These are phyloP conservation scores for Spodoptera frugiperda DNA, from an alignment of 1,140 invertebrate genomes.

Conservation along the genomic window DNA sequence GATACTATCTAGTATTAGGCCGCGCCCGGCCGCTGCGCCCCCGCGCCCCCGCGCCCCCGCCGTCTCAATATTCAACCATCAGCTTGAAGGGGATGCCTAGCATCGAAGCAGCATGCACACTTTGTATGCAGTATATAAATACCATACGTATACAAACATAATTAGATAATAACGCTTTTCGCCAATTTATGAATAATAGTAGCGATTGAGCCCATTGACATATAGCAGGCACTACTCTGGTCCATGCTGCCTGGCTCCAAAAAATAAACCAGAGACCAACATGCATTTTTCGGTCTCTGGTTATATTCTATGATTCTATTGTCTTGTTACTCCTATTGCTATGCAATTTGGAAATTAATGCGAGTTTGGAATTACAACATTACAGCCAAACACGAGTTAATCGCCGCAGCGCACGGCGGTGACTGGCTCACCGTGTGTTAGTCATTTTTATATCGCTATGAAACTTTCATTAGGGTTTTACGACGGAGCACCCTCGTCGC, in stretches of 20 bases:
- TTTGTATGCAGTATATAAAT: not conserved
- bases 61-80: constrained; percentile 2
- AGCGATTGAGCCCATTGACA: too few species aligned
- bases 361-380: too few species aligned
- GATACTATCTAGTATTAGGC: constrained; percentile 21
- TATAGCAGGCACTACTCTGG: too few species aligned
- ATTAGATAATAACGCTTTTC: too few species aligned
- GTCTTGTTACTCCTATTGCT: too few species aligned
- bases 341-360: too few species aligned
- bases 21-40: not conserved
- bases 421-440: not conserved
- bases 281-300: too few species aligned
- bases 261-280: too few species aligned
- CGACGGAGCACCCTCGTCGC: constrained; percentile 12
- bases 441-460: constrained; percentile 43
- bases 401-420: not conserved
- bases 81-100: not conserved
- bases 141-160: too few species aligned
- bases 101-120: not conserved
- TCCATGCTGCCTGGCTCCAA: too few species aligned
- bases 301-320: too few species aligned
- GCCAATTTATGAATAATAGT: too few species aligned
- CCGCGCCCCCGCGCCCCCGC: not conserved
- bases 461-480: constrained; percentile 51
- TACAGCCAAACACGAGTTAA: not conserved